Percentiles rank a stretch among this genome's conserved stretches.
These are phyloP conservation scores for Antechinus flavipes DNA, from an alignment of 2,113 vertebrate genomes.

Conservation along the genomic window DNA sequence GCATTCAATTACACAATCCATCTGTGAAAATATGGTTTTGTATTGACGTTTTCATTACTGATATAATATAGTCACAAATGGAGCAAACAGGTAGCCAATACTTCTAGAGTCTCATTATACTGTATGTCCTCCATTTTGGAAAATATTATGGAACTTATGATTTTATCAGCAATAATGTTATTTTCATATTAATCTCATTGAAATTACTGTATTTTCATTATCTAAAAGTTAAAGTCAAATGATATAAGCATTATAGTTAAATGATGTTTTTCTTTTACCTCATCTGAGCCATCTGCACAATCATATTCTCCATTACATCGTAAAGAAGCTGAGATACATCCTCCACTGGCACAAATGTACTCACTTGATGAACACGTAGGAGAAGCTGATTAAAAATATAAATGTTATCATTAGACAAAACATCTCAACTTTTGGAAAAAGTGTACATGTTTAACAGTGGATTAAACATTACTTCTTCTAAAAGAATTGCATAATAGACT, in stretches of 20 bases:
- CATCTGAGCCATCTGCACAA: constrained; percentile 96
- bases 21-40: constrained; percentile 82
- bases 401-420: constrained; percentile 63
- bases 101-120: background rate
- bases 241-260: constrained; percentile 52
- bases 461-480: background rate
- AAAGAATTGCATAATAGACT: background rate
- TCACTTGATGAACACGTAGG: constrained; percentile 95
- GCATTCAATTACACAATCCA: constrained; percentile 95
- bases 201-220: constrained; percentile 11
- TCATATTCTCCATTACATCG: constrained; percentile 95
- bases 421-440: background rate
- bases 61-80: background rate
- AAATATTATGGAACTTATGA: background rate
- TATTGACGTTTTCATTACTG: background rate
- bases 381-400: constrained; percentile 86
- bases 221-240: background rate
- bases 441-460: background rate
- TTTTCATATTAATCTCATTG: background rate
- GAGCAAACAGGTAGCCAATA: constrained; percentile 2
- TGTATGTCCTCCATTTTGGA: background rate
- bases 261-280: constrained; percentile 86
- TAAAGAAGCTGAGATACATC: constrained; percentile 93
- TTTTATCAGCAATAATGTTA: background rate
- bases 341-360: constrained; percentile 93